These are phyloP conservation scores for Sinhomidia bicolor DNA, from an alignment of 2,888 invertebrate genomes.

Conservation along the genomic window DNA sequence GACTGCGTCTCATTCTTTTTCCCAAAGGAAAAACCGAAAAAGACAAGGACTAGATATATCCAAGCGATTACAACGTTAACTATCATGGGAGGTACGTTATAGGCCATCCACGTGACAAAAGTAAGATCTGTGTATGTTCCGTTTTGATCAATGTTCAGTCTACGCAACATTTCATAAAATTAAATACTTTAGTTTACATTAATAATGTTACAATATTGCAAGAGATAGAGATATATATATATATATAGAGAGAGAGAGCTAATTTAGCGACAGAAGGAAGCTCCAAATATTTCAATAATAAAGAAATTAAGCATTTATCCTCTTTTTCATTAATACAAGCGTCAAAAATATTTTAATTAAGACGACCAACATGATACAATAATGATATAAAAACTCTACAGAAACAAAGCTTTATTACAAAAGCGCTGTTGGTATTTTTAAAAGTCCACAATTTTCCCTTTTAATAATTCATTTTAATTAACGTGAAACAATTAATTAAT, in stretches of 20 bases:
- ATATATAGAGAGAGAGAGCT: neutral
- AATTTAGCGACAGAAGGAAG: neutral
- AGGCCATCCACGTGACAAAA: slow-evolving; percentile 80
- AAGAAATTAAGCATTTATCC: neutral
- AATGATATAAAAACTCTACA: neutral
- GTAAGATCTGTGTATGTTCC: slow-evolving; percentile 78
- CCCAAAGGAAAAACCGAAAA: slow-evolving; percentile 73
- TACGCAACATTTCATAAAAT: slow-evolving; percentile 21
- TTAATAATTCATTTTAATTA: neutral
- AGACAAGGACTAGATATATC: slow-evolving; percentile 77
- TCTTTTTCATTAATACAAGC: neutral
- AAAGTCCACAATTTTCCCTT: neutral
- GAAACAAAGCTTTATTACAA: too few relatives aligned
- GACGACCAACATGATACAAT: neutral
- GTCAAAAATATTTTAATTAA: neutral
- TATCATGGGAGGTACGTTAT: slow-evolving; percentile 78
- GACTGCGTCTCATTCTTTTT: slow-evolving; percentile 66
- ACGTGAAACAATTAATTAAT: slow-evolving; percentile 13
- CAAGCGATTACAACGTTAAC: slow-evolving; percentile 74
- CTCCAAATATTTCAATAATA: neutral
- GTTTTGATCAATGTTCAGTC: slow-evolving; percentile 73
- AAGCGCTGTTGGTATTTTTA: too few relatives aligned
- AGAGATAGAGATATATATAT: neutral
- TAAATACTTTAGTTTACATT: neutral
- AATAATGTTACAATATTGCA: neutral